Conservation (phyloP, 1,140 invertebrate species). For the Ostrea edulis region DNA sequence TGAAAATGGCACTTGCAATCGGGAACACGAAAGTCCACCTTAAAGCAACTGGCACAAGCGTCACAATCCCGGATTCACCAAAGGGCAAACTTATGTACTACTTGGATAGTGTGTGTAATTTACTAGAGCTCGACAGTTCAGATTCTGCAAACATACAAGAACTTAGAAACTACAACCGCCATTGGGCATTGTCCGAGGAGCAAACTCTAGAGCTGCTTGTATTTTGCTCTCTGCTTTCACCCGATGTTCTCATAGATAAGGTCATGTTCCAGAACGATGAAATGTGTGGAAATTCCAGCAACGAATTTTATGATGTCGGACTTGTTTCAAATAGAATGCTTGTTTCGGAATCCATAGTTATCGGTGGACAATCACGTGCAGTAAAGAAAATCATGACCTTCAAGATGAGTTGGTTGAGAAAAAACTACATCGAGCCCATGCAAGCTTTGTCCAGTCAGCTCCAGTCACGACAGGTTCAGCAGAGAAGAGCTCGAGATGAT, state of each 20-base stretch:
- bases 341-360: conserved; percentile 8
- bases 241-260: conserved; percentile 40
- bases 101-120: conserved; percentile 42
- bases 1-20: conserved; percentile 18
- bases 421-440: conserved; percentile 38
- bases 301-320: conserved; percentile 41
- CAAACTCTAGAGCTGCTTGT: conserved; percentile 5
- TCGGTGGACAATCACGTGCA: conserved; percentile 13
- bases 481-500: neutral
- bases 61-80: conserved; percentile 29
- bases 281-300: conserved; percentile 45
- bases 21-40: conserved; percentile 6
- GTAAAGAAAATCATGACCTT: conserved; percentile 51
- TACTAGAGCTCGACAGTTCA: conserved; percentile 30
- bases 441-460: conserved; percentile 1
- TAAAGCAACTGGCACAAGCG: conserved; percentile 13
- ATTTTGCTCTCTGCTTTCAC: conserved; percentile 38
- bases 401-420: conserved; percentile 36
- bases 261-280: conserved; percentile 42
- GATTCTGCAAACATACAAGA: conserved; percentile 20
- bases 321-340: conserved; percentile 18
- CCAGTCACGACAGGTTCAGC: neutral
- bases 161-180: conserved; percentile 39
- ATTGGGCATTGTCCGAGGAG: conserved; percentile 18
- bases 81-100: conserved; percentile 52